Evolutionary conservation across 2,797 vertebrate genomes (phyloP), one percentile per base, ranked within the genome.

Genomic region (Phaenicophaeus curvirostris): DNA sequence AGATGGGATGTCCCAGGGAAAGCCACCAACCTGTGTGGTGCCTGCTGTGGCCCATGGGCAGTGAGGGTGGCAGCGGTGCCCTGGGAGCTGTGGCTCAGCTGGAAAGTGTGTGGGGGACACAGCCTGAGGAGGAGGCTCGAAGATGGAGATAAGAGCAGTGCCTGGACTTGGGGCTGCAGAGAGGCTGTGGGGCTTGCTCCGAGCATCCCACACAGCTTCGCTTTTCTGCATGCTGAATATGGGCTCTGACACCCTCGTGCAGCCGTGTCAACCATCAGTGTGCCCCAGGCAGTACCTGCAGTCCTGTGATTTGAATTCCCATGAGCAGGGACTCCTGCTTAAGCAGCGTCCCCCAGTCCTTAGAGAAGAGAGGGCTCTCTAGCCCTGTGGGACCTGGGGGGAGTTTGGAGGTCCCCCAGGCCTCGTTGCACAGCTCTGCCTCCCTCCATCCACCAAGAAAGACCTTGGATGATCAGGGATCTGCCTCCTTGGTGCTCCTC

Each of bases 1-100:
- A 7, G 8, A n/a, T 72, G 39, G 73, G 44, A 16, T 33, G 13
- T 2, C 4, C 42, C 21, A 18, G 54, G 59, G 20, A 37, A 83
- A 66, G 9, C 27, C 24, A 33, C 41, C 41, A 46, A 0, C 21
- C 33, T 9, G 24, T 15, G 16, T 1, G 1, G 48, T 50, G 23
- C 33, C 16, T 19, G 73, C 18, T 28, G 63, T 8, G 6, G 5
- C 19, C 54, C 0, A 0, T 3, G 54, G 73, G 15, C n/a, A 35
- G 57, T 1, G 9, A 35, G 35, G 24, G 44, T 50, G 44, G 44
- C 44, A 46, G 44, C 44, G 19, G 18, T 48, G 27, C 13, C 48
- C 48, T 25, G 48, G 46, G 46, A 48, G 46, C 6, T 20, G 23
- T 25, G 48, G 50, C 28, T 74, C 15, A 8, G 31, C 11, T 6